Percentiles rank a stretch among this genome's conserved stretches.
These are phyloP conservation scores for Planococcus citri DNA, from an alignment of 1,140 invertebrate species.

Conservation along the genomic window DNA sequence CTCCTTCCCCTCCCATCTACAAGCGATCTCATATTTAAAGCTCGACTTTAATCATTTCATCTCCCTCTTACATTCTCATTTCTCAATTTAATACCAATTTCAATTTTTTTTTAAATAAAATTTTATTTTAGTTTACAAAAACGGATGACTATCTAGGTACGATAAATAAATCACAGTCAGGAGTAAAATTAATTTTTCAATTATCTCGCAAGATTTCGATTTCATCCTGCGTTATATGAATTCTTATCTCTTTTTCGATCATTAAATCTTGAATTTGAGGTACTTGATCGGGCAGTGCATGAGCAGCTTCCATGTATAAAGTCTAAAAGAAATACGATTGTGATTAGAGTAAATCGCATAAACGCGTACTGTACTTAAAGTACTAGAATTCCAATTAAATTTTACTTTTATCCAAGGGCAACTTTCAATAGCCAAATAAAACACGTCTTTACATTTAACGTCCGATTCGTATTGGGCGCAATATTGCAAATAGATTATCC, in stretches of 20 bases:
- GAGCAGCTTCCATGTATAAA: constrained; percentile 40
- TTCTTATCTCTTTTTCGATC: constrained; percentile 52
- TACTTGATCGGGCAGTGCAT: constrained; percentile 38
- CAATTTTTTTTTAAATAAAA: no score
- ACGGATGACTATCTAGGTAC: no score
- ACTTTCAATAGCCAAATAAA: constrained; percentile 41
- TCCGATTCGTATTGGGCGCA: constrained; percentile 31
- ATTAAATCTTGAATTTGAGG: constrained; percentile 54
- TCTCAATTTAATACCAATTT: no score
- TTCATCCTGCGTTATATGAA: constrained; percentile 56
- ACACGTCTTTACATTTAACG: constrained; percentile 35
- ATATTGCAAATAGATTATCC: constrained; percentile 44
- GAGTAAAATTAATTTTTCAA: background rate
- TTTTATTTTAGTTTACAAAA: no score
- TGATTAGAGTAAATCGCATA: background rate
- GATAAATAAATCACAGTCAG: no score
- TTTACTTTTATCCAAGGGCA: constrained; percentile 54
- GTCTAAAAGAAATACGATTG: constrained; percentile 32
- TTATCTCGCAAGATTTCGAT: constrained; percentile 45
- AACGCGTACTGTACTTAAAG: background rate
- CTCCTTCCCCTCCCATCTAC: no score
- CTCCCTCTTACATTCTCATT: no score
- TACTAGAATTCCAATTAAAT: constrained; percentile 5
- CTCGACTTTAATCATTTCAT: no score
- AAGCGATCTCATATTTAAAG: no score